phyloP scores from a whole-genome alignment of 2,113 vertebrate genomes.

The Numida meleagris region DNA sequence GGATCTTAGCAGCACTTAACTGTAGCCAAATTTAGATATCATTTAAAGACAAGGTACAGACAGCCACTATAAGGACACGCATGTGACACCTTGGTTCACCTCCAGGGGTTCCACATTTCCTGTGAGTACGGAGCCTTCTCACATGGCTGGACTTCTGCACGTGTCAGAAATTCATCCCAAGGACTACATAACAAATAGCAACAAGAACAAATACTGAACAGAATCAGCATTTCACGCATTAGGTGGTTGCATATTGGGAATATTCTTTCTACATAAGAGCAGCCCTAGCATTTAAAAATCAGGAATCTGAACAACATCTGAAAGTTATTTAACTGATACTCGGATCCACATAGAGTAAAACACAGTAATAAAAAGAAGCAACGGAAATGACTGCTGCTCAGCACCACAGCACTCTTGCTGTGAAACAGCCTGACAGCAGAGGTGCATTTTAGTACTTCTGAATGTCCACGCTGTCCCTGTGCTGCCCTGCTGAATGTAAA shows the following conservation, averaged over 20 bases:
- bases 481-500: constrained; percentile 1
- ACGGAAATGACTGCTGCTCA: not conserved
- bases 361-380: not conserved
- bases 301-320: not conserved
- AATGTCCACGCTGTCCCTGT: not conserved
- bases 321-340: not conserved
- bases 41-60: not conserved
- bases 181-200: not conserved
- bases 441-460: not conserved
- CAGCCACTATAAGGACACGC: not conserved
- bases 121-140: not conserved
- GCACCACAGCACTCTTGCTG: not conserved
- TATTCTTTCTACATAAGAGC: not conserved
- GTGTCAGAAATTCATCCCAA: not conserved
- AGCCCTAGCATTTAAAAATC: not conserved
- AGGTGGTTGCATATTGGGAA: not conserved
- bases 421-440: not conserved
- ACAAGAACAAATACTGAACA: not conserved
- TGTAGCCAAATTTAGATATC: not conserved
- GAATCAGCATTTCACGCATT: not conserved
- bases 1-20: not conserved
- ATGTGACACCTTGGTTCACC: not conserved
- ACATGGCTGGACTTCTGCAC: not conserved
- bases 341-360: not conserved
- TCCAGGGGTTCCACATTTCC: not conserved